Evolutionary conservation across 2,888 invertebrate species (phyloP).

Genomic region (Odontothrips loti): DNA sequence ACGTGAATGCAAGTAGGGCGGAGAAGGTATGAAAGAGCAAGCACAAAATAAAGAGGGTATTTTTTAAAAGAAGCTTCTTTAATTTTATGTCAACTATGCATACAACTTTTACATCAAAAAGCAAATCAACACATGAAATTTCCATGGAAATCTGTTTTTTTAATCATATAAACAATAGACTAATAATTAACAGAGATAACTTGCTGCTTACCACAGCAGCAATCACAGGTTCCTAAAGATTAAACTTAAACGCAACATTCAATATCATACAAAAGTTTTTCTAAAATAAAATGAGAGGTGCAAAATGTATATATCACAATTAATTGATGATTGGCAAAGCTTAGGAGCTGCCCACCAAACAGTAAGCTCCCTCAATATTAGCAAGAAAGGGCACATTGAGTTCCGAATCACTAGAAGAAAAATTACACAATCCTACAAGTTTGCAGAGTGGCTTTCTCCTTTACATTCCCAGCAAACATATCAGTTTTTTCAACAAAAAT

Average conservation of each 20-base stretch:
- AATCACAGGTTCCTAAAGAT: neutral
- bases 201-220: neutral
- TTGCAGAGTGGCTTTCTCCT: no score
- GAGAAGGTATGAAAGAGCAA: no score
- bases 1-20: no score
- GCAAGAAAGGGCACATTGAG: no score
- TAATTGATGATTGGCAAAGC: neutral
- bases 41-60: neutral
- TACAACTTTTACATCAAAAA: neutral
- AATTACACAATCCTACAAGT: no score
- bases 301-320: neutral
- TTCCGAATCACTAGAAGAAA: no score
- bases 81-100: neutral
- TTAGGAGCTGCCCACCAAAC: neutral
- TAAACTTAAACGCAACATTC: neutral
- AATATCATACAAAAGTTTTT: neutral
- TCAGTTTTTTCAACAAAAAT: no score
- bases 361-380: neutral
- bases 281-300: neutral
- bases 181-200: neutral
- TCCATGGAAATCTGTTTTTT: no score
- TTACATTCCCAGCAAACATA: no score
- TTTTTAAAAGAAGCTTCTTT: neutral
- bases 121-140: neutral
- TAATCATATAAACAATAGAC: neutral